Conservation (phyloP, 2,888 invertebrate species). For the Scrobipalpa costella region DNA sequence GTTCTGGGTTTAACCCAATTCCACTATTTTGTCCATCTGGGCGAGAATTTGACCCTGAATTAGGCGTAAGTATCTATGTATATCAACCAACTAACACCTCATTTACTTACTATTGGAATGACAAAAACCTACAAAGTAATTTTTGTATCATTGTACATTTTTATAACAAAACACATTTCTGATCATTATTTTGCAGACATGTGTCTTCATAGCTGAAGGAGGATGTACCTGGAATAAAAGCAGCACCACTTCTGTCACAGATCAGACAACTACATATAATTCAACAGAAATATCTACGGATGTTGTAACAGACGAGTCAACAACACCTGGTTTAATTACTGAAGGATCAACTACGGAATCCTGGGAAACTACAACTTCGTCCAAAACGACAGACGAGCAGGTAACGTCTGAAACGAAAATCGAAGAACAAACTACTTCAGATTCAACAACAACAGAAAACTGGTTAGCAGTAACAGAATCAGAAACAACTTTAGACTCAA, state of each 20-base stretch:
- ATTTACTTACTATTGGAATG: too few relatives aligned
- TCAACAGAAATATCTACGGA: not conserved
- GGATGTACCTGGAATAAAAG: constrained; percentile 19
- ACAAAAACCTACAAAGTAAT: too few relatives aligned
- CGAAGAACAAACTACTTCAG: not conserved
- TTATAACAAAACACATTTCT: not conserved
- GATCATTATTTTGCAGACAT: constrained; percentile 19
- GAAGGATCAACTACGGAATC: not conserved
- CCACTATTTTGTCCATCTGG: constrained; percentile 38
- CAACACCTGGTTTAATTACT: too few relatives aligned
- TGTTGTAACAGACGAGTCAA: not conserved
- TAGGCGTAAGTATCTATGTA: constrained; percentile 38
- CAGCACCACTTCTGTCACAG: not conserved
- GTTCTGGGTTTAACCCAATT: constrained; percentile 33
- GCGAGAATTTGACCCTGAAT: constrained; percentile 40
- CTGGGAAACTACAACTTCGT: not conserved
- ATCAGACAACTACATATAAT: not conserved
- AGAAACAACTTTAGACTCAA: not conserved
- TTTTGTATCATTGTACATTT: not conserved
- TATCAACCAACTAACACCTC: too few relatives aligned
- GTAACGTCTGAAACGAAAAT: not conserved
- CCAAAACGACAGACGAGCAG: not conserved
- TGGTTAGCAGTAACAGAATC: not conserved
- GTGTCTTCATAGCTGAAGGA: constrained; percentile 21
- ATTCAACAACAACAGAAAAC: not conserved